Base-by-base conservation (phyloP, 2,113 vertebrate species). In the Hymenochirus boettgeri region DNA sequence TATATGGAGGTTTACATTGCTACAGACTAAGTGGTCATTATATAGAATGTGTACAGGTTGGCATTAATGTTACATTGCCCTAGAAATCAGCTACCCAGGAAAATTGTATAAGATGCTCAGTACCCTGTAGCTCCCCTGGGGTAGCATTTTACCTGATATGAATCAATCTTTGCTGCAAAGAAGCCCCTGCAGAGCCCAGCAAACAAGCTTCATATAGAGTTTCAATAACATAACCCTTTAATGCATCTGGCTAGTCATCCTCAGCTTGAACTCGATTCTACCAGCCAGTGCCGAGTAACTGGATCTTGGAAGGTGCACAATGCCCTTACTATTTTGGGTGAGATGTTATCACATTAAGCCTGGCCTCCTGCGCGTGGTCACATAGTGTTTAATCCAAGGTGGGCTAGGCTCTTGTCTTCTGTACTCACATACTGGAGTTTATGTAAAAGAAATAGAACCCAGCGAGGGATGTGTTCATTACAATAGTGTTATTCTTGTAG, bases 221-320 rank as follows among this genome's bases (percentile, higher is more conserved):
- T 76, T 82, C 74, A 77, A 71, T 69, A 76, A 76, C 62, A 72
- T 54, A n/a, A 64, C 52, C 64, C 60, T 73, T 24, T 65, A 70
- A 51, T 31, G 46, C 71, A 61, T n/a, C n/a, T 57, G 61, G 71
- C 51, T 25, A 37, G 71, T 0, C 25, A 61, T 64, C 65, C 59
- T 59, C 83, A 82, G 80, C 64, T 37, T 69, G 79, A 78, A 65
- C 74, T 66, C 26, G 47, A 73, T 39, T 29, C 60, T 66, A 25
- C 69, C 66, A 75, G 73, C n/a, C 77, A 72, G 75, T 79, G 74
- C 78, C 81, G 78, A 27, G 86, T 83, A 87, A 88, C 76, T 29
- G 33, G 82, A 89, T 82, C 82, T 69, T 52, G 47, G 47, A 18
- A 5, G 42, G 7, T 13, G 13, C 77, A 89, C 86, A 89, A 89